Conservation (phyloP, 2,888 invertebrate species). For the Rotaria magnacalcarata region DNA sequence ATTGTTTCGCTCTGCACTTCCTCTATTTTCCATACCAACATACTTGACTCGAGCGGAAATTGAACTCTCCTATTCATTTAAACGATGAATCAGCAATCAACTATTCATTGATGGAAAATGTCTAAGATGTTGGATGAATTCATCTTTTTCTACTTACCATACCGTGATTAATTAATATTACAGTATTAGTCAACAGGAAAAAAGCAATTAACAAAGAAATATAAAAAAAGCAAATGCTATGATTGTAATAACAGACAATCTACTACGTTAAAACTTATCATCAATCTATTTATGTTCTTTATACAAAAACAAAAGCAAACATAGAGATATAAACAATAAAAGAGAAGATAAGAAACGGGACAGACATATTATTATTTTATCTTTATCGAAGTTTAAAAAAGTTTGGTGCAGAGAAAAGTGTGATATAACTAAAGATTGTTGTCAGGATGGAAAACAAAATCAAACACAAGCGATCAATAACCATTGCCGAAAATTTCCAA, state of each 20-base stretch:
- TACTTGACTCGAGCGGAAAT: not conserved
- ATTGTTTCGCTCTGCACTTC: not conserved
- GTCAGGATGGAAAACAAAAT: slow-evolving; percentile 15
- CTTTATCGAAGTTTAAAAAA: slow-evolving; percentile 37
- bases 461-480: slow-evolving; percentile 45
- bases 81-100: not conserved
- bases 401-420: slow-evolving; percentile 41
- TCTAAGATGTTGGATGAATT: not conserved
- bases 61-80: not conserved
- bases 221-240: not conserved
- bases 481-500: slow-evolving; percentile 46
- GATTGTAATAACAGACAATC: not conserved
- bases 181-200: not conserved
- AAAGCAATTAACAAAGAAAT: not conserved
- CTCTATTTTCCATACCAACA: slow-evolving; percentile 10
- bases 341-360: no score
- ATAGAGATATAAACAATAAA: not conserved
- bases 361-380: no score
- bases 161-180: not conserved
- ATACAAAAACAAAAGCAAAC: not conserved
- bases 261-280: not conserved
- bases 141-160: not conserved
- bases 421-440: slow-evolving; percentile 33
- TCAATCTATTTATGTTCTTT: not conserved
- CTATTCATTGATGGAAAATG: not conserved